phyloP scores from a whole-genome alignment of 2,797 vertebrate species.

The Enteromius viviparus region DNA sequence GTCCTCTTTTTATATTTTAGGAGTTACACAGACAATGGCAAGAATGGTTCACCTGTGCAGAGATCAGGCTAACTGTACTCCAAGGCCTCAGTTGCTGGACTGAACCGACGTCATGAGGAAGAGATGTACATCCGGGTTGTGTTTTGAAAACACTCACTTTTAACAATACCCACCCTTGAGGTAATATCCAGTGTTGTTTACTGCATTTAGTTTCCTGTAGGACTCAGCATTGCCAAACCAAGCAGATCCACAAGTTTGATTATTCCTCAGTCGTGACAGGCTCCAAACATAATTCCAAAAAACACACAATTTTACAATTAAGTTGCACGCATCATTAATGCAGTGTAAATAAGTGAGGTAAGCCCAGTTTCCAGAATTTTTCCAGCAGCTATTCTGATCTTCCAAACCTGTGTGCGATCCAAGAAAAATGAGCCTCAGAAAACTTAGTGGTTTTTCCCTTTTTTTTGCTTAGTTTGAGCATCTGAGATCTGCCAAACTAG shows the following conservation, averaged over 20 bases:
- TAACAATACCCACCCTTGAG: slow-evolving; percentile 57
- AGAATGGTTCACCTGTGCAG: slow-evolving; percentile 11
- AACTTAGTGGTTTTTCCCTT: slow-evolving; percentile 38
- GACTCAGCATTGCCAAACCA: slow-evolving; percentile 37
- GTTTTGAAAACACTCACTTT: slow-evolving; percentile 57
- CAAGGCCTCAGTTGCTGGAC: slow-evolving; percentile 18
- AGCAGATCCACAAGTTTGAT: slow-evolving; percentile 23
- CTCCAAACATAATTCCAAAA: slow-evolving; percentile 32
- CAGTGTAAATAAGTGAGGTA: slow-evolving; percentile 4
- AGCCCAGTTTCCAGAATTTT: not conserved
- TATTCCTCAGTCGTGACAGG: slow-evolving; percentile 2
- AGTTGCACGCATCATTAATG: not conserved
- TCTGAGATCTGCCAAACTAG: slow-evolving; percentile 55
- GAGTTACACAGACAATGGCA: not conserved
- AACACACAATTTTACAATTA: slow-evolving; percentile 43
- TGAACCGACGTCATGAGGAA: slow-evolving; percentile 32
- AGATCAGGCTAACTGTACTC: not conserved
- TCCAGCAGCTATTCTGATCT: slow-evolving; percentile 11
- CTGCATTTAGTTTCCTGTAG: slow-evolving; percentile 64
- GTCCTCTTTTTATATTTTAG: not conserved
- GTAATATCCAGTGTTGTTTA: slow-evolving; percentile 68
- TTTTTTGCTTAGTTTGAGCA: slow-evolving; percentile 33
- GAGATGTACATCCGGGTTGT: slow-evolving; percentile 45
- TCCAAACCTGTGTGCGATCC: slow-evolving; percentile 35
- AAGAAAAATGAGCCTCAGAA: slow-evolving; percentile 53